Evolutionary conservation across 2,113 vertebrate genomes (phyloP).

Genomic region (Gavialis gangeticus): DNA sequence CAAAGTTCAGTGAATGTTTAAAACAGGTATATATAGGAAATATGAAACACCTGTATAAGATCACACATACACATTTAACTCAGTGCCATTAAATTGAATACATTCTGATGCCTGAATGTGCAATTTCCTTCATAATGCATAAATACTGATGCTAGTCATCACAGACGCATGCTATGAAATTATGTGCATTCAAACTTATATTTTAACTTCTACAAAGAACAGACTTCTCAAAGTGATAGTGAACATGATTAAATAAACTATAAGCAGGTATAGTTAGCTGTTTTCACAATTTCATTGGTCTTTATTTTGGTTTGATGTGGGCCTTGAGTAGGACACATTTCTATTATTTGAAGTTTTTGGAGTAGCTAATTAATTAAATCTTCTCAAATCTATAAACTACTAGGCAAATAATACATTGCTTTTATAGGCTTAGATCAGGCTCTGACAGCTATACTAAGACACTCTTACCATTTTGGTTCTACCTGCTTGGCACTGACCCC

Average conservation of each 20-base stretch:
- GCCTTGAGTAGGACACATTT: not conserved
- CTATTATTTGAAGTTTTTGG: not conserved
- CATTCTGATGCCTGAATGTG: not conserved
- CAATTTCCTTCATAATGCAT: not conserved
- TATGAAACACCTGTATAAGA: conserved; percentile 49
- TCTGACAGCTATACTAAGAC: not conserved
- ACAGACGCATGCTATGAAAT: not conserved
- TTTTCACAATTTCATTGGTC: not conserved
- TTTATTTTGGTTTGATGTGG: not conserved
- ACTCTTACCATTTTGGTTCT: not conserved
- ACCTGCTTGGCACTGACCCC: not conserved
- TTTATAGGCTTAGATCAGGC: not conserved
- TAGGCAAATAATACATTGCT: not conserved
- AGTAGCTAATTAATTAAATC: not conserved
- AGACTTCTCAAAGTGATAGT: not conserved
- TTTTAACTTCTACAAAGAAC: not conserved
- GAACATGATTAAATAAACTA: not conserved
- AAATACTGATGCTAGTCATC: not conserved
- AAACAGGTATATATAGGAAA: not conserved
- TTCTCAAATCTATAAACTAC: not conserved
- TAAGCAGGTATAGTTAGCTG: no score
- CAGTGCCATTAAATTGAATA: not conserved
- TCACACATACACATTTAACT: not conserved
- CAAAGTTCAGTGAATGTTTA: conserved; percentile 3
- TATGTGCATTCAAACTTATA: not conserved